These are phyloP conservation scores for Drosophila helvetica DNA, from an alignment of 2,888 invertebrate species.

Conservation along the genomic window DNA sequence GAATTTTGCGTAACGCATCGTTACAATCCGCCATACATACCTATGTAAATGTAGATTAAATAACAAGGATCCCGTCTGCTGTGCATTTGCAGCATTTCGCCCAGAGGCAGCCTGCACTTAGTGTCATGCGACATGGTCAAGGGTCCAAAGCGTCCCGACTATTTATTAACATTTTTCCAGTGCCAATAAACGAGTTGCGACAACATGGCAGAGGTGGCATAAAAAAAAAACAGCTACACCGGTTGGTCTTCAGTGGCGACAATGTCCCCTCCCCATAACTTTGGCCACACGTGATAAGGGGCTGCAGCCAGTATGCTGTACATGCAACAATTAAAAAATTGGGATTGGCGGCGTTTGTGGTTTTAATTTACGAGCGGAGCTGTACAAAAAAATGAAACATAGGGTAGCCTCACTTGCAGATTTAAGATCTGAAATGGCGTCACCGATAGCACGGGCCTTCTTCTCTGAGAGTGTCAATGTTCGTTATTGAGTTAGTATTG, in stretches of 20 bases:
- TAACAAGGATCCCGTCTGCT: slow-evolving; percentile 29
- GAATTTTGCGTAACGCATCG: background rate
- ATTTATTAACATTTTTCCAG: slow-evolving; percentile 46
- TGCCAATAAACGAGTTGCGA: slow-evolving; percentile 36
- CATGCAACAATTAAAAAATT: slow-evolving; percentile 32
- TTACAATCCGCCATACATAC: background rate
- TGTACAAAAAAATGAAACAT: slow-evolving; percentile 27
- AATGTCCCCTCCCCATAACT: slow-evolving; percentile 33
- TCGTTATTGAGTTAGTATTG: background rate
- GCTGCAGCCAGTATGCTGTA: slow-evolving; percentile 4
- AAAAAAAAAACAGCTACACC: slow-evolving; percentile 5
- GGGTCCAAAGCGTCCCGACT: slow-evolving; percentile 9
- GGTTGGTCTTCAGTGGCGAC: slow-evolving; percentile 30
- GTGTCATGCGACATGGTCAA: slow-evolving; percentile 21
- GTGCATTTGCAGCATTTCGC: slow-evolving; percentile 16
- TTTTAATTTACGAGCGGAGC: slow-evolving; percentile 40
- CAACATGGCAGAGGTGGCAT: slow-evolving; percentile 4
- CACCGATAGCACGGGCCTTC: slow-evolving; percentile 1
- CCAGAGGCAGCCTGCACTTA: slow-evolving; percentile 14
- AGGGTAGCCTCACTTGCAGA: slow-evolving; percentile 28
- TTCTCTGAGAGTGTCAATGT: background rate
- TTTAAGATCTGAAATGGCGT: slow-evolving; percentile 19
- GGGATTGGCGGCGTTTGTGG: slow-evolving; percentile 27
- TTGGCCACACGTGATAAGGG: slow-evolving; percentile 39
- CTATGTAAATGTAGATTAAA: slow-evolving; percentile 31